phyloP scores from a whole-genome alignment of 2,797 vertebrate species.

The Rousettus madagascariensis region DNA sequence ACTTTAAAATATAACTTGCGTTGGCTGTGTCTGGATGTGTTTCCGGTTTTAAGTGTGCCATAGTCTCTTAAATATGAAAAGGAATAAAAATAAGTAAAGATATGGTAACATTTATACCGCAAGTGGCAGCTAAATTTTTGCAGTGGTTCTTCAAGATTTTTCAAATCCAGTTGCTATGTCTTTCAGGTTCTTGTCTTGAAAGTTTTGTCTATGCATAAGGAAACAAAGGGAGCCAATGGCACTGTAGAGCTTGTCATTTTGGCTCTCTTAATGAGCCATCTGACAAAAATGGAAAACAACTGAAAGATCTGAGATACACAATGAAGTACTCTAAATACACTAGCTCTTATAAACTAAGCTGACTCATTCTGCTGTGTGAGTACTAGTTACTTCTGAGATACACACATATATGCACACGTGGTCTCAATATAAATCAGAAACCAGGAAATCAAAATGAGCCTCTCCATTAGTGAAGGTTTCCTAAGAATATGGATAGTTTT shows the following conservation, averaged over 20 bases:
- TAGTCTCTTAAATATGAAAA: neutral
- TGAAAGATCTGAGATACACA: neutral
- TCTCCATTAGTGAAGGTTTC: neutral
- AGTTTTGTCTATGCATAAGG: neutral
- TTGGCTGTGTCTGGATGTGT: neutral
- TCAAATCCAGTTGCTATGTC: neutral
- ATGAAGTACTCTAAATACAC: neutral
- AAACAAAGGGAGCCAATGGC: neutral
- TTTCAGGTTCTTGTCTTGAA: neutral
- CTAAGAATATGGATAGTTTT: neutral
- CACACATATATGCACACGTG: neutral
- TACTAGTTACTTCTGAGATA: neutral
- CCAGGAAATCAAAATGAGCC: neutral
- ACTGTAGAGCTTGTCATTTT: neutral
- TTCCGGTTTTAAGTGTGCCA: neutral
- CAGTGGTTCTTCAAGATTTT: neutral
- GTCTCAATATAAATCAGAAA: conserved; percentile 1
- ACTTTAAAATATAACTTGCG: neutral
- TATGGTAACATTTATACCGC: neutral
- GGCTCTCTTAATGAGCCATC: neutral
- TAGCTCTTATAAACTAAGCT: neutral
- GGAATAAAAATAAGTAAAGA: neutral
- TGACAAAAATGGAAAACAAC: neutral
- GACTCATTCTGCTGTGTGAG: neutral
- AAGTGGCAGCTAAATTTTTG: neutral